These are phyloP conservation scores for Poecilia latipinna DNA, from an alignment of 2,113 vertebrate species.

Conservation along the genomic window DNA sequence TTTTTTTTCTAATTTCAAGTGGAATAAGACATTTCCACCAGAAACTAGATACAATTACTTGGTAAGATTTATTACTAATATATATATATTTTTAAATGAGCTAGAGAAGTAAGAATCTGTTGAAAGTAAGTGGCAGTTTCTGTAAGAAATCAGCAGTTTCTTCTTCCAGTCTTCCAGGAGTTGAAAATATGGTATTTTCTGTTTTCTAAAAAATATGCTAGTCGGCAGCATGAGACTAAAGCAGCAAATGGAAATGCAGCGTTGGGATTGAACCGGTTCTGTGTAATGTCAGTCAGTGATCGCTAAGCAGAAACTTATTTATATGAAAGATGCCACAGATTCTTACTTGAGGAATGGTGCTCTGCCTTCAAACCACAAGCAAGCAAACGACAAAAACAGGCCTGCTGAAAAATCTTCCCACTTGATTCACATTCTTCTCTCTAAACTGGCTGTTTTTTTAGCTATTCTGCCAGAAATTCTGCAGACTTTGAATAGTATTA, in stretches of 20 bases:
- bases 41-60: too few relatives aligned
- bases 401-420: conserved; percentile 8
- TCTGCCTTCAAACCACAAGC: conserved; percentile 43
- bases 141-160: not conserved
- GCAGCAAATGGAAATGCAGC: conserved; percentile 25
- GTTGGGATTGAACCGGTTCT: conserved; percentile 22
- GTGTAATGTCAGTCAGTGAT: conserved; percentile 44
- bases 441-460: conserved; percentile 33
- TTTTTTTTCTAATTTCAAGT: too few relatives aligned
- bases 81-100: not conserved
- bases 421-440: conserved; percentile 34
- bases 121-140: not conserved
- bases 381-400: conserved; percentile 42
- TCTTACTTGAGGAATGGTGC: conserved; percentile 56
- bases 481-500: not conserved
- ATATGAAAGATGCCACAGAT: conserved; percentile 58
- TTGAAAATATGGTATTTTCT: not conserved
- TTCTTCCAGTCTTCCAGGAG: not conserved
- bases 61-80: too few relatives aligned
- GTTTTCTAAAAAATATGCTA: not conserved
- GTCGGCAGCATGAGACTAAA: not conserved
- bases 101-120: not conserved
- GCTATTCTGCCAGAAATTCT: conserved; percentile 7
- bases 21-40: too few relatives aligned
- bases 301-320: conserved; percentile 42